Percentiles rank a stretch among this genome's conserved stretches.
phyloP scores from a whole-genome alignment of 2,888 invertebrate genomes.

The Ophraella communa region DNA sequence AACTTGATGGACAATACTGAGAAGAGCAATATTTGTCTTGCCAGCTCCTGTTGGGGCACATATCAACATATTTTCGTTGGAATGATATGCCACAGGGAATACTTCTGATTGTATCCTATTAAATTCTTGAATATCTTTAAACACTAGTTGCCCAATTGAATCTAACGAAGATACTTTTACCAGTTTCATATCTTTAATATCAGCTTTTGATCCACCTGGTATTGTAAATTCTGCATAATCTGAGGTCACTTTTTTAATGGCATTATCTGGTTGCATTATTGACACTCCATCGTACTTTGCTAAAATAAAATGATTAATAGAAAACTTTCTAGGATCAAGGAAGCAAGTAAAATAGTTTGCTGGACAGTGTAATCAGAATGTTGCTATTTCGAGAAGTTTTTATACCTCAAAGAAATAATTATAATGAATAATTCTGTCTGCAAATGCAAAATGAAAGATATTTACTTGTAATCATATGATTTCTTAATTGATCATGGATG shows the following conservation, averaged over 20 bases:
- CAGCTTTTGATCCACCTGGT: slow-evolving; percentile 72
- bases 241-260: slow-evolving; percentile 73
- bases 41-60: slow-evolving; percentile 99
- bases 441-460: slow-evolving; percentile 5
- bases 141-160: slow-evolving; percentile 87
- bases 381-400: not conserved
- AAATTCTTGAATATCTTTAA: slow-evolving; percentile 82
- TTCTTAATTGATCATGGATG: slow-evolving; percentile 83
- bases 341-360: too few relatives aligned
- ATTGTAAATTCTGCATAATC: slow-evolving; percentile 88
- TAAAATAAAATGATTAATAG: slow-evolving; percentile 41
- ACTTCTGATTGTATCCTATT: slow-evolving; percentile 97
- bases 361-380: too few relatives aligned
- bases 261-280: slow-evolving; percentile 71
- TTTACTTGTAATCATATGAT: slow-evolving; percentile 54
- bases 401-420: not conserved
- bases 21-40: slow-evolving; percentile 97
- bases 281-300: slow-evolving; percentile 50
- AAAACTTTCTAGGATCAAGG: too few relatives aligned
- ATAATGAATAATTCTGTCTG: too few relatives aligned
- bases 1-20: slow-evolving; percentile 90
- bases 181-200: slow-evolving; percentile 63
- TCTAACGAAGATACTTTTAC: slow-evolving; percentile 58
- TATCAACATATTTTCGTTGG: slow-evolving; percentile 95
- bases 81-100: slow-evolving; percentile 92